Base-by-base conservation (phyloP, 2,797 vertebrate genomes). In the Spheniscus humboldti region DNA sequence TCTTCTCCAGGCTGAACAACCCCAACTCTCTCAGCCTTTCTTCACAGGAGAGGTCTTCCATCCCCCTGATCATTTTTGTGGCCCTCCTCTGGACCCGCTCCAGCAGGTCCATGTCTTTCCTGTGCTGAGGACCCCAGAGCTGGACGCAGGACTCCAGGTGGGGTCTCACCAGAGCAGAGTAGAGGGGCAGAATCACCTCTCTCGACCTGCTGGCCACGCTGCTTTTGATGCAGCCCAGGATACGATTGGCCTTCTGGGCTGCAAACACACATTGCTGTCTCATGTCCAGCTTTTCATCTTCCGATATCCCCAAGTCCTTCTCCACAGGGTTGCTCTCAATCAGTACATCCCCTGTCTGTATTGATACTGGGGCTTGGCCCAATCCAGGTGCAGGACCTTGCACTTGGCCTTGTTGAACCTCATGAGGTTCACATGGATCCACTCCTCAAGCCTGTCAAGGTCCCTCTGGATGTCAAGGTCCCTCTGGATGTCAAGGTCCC, bases 211-310 rank as follows among this genome's bases (percentile, higher is more conserved):
- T 71, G 55, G 17, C 14, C 52, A 53, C 0, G 0, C 52, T 39
- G 5, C 47, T 88, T 30, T 13, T 47, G 30, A 60, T 75, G 62
- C n/a, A 68, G 30, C 20, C 17, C 30, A 69, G 41, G 30, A 4
- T 23, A 37, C 1, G 0, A 9, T 66, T 66, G 50, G 52, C 24
- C 4, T 57, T 48, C 82, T 57, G 82, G 24, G 24, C 30, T 48
- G n/a, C 3, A 0, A n/a, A 41, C 1, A 1, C 18, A n/a, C 5
- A 4, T 13, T 68, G 22, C 31, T 2, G 1, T 33, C 9, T 69
- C 43, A 19, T 24, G 31, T 63, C n/a, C 48, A 76, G 18, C 18
- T 52, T 89, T 39, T 74, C 53, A 39, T 45, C 39, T 39, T 53
- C 9, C 33, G n/a, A 11, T 24, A n/a, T 13, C 24, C 24, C 31